Base-by-base conservation (phyloP, 2,888 invertebrate genomes). In the Bombylius discolor region DNA sequence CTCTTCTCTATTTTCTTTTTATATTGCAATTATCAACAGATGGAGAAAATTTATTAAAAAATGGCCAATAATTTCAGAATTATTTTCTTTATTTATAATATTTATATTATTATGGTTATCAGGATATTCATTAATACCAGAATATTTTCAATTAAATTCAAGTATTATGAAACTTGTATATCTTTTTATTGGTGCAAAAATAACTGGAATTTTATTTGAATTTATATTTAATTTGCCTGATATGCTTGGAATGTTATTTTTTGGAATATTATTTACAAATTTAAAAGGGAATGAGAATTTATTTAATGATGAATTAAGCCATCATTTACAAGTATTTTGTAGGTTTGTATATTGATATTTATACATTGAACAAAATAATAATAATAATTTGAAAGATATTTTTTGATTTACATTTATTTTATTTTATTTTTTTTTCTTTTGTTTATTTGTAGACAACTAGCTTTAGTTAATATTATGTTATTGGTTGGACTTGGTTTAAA, bases 401-500 rank as follows among this genome's bases (percentile, higher is more conserved):
- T 39, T 51, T 51, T 44, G 47, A 51, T 51, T 51, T 55, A 51
- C 31, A 50, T 46, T 50, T 32, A 48, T 12, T 45, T n/a, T 9
- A 44, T 44, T 53, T 44, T 33, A 23, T 33, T 1, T 49, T 31
- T 32, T 44, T 45, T 23, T 55, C 23, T 39, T 52, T 55, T 36
- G n/a, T 42, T 52, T 49, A 57, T 49, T 67, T 68, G 42, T 66
- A 82, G 83, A 64, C 79, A 79, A 67, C 68, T 81, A 61, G 83
- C 84, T 5, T 68, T 84, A 63, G 79, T 80, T 11, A 79, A 83
- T 61, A 84, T 84, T 56, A 76, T 84, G 68, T 71, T 81, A 14
- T 73, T 83, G 59, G 84, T 83, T 53, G 84, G 84, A 1, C 68
- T 84, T 23, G 82, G 83, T 0, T 71, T 84, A 31, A 82, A 84